Evolutionary conservation across 2,888 invertebrate genomes (phyloP).

Genomic region (Piscicola geometra): DNA sequence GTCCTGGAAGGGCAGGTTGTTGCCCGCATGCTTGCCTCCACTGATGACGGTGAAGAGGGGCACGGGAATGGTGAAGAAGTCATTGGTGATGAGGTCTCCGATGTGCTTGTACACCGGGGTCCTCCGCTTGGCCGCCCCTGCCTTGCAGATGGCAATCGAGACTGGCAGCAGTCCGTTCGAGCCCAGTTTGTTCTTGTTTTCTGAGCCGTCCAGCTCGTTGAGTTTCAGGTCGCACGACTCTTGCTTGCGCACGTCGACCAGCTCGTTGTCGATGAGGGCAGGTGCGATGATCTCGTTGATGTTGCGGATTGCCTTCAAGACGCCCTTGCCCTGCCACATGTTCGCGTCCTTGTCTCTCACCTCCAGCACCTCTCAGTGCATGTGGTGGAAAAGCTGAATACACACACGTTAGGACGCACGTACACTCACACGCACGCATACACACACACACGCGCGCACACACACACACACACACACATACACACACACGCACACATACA

Average conservation of each 20-base stretch:
- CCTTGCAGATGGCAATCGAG: constrained; percentile 91
- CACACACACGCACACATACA: too few species aligned
- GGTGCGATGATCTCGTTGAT: constrained; percentile 68
- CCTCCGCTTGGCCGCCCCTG: constrained; percentile 78
- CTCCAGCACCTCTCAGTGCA: constrained; percentile 87
- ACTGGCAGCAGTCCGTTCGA: constrained; percentile 71
- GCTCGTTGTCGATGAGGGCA: constrained; percentile 54
- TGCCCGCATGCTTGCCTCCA: constrained; percentile 32
- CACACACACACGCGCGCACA: too few species aligned
- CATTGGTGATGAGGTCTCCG: constrained; percentile 73
- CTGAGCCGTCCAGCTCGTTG: constrained; percentile 85
- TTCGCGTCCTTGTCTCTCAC: constrained; percentile 83
- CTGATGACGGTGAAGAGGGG: constrained; percentile 28
- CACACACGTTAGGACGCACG: too few species aligned
- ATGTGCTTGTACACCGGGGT: constrained; percentile 70
- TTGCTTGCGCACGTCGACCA: constrained; percentile 82
- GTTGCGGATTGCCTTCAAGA: constrained; percentile 83
- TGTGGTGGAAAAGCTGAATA: too few species aligned
- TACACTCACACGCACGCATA: too few species aligned
- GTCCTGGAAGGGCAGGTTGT: constrained; percentile 69
- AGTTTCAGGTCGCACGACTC: constrained; percentile 75
- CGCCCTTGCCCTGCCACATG: constrained; percentile 91
- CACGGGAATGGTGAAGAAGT: constrained; percentile 25
- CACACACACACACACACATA: too few species aligned
- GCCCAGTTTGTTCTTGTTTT: constrained; percentile 68